Evolutionary conservation across 2,888 invertebrate genomes (phyloP).

Genomic region (Axea sp.): DNA sequence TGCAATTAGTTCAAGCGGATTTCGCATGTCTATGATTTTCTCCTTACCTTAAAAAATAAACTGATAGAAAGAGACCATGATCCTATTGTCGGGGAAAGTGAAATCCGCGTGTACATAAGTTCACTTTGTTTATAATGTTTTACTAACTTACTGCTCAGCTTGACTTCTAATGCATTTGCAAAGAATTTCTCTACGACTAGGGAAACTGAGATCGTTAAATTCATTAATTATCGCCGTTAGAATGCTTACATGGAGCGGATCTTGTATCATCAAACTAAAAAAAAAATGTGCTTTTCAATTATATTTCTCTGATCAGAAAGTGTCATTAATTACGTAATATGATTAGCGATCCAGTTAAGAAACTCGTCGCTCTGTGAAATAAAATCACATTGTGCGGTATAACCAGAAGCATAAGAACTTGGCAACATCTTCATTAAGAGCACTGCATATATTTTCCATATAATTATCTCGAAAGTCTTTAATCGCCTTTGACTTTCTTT

Average conservation of each 20-base stretch:
- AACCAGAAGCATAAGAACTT: no score
- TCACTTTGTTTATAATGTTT: conserved; percentile 65
- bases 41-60: conserved; percentile 57
- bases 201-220: conserved; percentile 46
- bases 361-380: neutral
- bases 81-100: conserved; percentile 73
- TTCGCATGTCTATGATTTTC: conserved; percentile 45
- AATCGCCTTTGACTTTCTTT: no score
- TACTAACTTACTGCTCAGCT: conserved; percentile 66
- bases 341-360: conserved; percentile 26
- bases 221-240: conserved; percentile 30
- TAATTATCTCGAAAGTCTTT: no score
- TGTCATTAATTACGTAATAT: conserved; percentile 39
- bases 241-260: conserved; percentile 30
- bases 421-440: no score
- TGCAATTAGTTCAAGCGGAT: conserved; percentile 30
- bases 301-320: conserved; percentile 20
- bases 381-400: neutral
- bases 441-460: no score
- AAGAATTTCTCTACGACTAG: conserved; percentile 41
- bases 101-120: conserved; percentile 71
- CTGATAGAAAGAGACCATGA: conserved; percentile 64
- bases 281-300: conserved; percentile 34
- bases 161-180: conserved; percentile 58
- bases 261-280: conserved; percentile 39